Evolutionary conservation across 92 coral and sea anemone species (phyloP).

Genomic region (Porites lobata): DNA sequence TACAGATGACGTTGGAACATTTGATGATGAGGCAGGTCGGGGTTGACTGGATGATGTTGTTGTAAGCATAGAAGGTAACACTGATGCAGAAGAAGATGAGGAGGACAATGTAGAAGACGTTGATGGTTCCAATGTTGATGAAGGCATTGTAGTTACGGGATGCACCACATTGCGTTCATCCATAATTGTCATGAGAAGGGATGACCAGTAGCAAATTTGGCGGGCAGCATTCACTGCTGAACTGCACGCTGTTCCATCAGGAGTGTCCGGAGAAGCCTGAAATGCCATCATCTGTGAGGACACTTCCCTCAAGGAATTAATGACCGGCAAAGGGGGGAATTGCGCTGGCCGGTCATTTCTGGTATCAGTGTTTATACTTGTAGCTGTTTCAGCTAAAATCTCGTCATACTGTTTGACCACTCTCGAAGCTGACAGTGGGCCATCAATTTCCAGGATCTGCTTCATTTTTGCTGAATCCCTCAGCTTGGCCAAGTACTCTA

Average conservation of each 20-base stretch:
- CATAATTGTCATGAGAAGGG: constrained; percentile 28
- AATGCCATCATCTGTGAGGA: constrained; percentile 25
- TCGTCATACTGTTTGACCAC: not conserved
- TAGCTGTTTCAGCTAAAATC: not conserved
- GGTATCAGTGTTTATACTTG: not conserved
- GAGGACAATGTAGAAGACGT: not conserved
- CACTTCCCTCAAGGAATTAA: constrained; percentile 31
- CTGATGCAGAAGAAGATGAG: not conserved
- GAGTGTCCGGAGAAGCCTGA: constrained; percentile 27
- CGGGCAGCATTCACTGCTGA: constrained; percentile 52
- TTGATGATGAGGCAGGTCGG: too few relatives aligned
- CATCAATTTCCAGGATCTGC: not conserved
- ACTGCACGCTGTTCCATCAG: constrained; percentile 14
- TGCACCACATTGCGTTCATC: constrained; percentile 14
- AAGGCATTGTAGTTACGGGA: not conserved
- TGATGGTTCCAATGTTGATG: not conserved
- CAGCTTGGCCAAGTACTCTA: not conserved
- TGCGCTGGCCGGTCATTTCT: not conserved
- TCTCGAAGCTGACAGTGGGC: not conserved
- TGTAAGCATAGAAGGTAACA: not conserved
- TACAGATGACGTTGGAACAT: too few relatives aligned
- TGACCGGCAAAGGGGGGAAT: constrained; percentile 13
- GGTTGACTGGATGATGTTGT: too few relatives aligned
- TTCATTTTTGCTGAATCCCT: not conserved
- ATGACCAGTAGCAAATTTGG: constrained; percentile 40